A percentile compares a stretch with the other conserved stretches of the same genome.
Conservation (phyloP, 1,140 invertebrate genomes). For the Glossosoma conforme region DNA sequence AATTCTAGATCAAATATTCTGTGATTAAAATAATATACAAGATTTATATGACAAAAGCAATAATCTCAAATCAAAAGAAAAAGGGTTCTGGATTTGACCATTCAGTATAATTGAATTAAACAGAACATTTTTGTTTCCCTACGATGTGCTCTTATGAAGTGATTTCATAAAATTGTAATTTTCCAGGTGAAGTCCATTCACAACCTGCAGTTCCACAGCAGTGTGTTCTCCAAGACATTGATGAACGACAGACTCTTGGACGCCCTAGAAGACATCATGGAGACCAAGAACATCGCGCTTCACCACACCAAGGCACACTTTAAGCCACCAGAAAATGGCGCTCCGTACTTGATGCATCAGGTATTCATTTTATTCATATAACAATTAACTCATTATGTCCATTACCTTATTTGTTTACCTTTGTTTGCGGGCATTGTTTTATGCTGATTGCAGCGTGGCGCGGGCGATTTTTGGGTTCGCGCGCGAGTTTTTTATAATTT, state of each 20-base stretch:
- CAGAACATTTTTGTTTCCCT: not conserved
- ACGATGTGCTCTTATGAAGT: not conserved
- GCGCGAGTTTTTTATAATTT: too few species aligned
- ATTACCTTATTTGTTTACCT: too few species aligned
- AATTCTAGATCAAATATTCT: not conserved
- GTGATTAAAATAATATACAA: not conserved
- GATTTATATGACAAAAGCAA: not conserved
- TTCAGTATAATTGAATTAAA: not conserved
- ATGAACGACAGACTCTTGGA: slow-evolving; percentile 52
- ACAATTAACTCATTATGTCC: too few species aligned
- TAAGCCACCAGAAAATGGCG: slow-evolving; percentile 58
- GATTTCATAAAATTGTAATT: not conserved
- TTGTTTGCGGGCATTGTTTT: not conserved
- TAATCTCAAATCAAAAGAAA: not conserved
- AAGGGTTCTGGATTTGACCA: too few species aligned
- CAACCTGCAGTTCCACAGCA: slow-evolving; percentile 56
- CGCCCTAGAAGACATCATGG: slow-evolving; percentile 55
- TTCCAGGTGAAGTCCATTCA: slow-evolving; percentile 51
- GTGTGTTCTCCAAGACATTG: slow-evolving; percentile 52
- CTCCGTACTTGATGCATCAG: slow-evolving; percentile 59
- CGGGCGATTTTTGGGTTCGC: not conserved
- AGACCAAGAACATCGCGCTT: slow-evolving; percentile 52
- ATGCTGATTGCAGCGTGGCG: not conserved
- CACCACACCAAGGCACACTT: slow-evolving; percentile 62
- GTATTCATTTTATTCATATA: slow-evolving; percentile 27